phyloP scores from a whole-genome alignment of 2,888 invertebrate species.

The Alloscopus bannaensis region DNA sequence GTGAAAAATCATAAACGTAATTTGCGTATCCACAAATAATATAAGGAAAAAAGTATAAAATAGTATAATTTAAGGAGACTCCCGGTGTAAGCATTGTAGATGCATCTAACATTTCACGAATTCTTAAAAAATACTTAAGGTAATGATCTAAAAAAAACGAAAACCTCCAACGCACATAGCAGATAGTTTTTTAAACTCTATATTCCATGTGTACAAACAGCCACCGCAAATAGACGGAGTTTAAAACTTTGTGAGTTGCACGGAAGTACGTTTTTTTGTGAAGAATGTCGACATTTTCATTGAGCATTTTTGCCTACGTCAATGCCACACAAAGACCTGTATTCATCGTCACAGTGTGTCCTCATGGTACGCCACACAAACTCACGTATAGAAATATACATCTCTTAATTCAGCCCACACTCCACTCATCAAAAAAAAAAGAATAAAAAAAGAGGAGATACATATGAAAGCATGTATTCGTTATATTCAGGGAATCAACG shows the following conservation, averaged over 20 bases:
- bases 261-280: background rate
- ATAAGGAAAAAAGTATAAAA: no score
- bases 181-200: background rate
- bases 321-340: constrained; percentile 1
- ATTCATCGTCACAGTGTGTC: background rate
- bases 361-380: background rate
- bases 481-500: background rate
- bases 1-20: no score
- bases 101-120: no score
- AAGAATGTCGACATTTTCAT: background rate
- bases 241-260: background rate
- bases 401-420: constrained; percentile 12
- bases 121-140: background rate
- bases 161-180: background rate
- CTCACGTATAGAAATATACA: background rate
- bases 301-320: background rate
- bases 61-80: no score
- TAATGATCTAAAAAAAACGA: background rate
- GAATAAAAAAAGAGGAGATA: background rate
- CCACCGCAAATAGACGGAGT: no score
- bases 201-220: no score
- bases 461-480: background rate
- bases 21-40: no score
- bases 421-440: background rate
- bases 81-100: no score